Percentiles rank a stretch among this genome's conserved stretches.
phyloP scores from a whole-genome alignment of 1,140 invertebrate genomes.

The Ceratosolen solmsi region DNA sequence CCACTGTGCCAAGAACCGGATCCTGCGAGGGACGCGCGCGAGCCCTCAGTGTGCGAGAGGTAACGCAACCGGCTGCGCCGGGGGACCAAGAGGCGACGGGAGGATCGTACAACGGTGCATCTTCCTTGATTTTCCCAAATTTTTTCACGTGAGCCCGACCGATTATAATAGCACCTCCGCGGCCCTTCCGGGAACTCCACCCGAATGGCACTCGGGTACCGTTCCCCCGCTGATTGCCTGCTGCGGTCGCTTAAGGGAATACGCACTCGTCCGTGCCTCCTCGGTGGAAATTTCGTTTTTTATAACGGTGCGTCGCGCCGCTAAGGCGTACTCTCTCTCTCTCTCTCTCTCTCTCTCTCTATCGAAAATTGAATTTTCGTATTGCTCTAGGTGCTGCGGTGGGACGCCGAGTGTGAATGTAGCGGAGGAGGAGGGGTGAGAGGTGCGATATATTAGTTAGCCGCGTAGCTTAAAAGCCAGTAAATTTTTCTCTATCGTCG shows the following conservation, averaged over 20 bases:
- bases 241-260: background rate
- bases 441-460: too few relatives aligned
- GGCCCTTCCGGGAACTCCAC: background rate
- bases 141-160: background rate
- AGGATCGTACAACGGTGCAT: background rate
- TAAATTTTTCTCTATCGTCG: too few relatives aligned
- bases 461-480: too few relatives aligned
- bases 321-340: too few relatives aligned
- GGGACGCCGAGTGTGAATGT: too few relatives aligned
- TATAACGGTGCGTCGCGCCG: background rate
- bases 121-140: background rate
- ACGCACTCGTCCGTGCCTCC: background rate
- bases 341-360: too few relatives aligned
- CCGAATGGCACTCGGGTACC: background rate
- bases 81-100: background rate
- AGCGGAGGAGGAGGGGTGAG: too few relatives aligned
- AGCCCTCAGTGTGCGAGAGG: background rate
- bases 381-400: too few relatives aligned
- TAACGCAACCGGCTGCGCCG: background rate
- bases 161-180: background rate
- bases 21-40: background rate
- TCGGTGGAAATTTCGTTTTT: background rate
- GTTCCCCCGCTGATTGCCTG: background rate
- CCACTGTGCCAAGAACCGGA: constrained; percentile 37
- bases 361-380: too few relatives aligned